phyloP scores from a whole-genome alignment of 2,113 vertebrate genomes.

The Tupaia tana region DNA sequence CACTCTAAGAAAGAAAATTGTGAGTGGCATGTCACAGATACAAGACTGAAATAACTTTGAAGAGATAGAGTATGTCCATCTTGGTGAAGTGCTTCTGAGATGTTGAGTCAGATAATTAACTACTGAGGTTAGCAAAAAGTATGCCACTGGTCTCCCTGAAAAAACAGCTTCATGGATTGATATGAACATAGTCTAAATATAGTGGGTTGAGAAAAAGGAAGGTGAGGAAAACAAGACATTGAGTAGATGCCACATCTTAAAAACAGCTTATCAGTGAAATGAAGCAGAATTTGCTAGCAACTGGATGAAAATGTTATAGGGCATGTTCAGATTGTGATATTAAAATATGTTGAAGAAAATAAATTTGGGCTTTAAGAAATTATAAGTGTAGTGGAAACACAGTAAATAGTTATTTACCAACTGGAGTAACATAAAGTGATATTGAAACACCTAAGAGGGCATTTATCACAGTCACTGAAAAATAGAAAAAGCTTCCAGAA shows the following conservation, averaged over 20 bases:
- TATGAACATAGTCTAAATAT: neutral
- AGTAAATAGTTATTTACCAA: neutral
- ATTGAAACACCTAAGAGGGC: too few species aligned
- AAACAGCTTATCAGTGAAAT: too few species aligned
- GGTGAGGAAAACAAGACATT: neutral
- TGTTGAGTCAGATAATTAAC: neutral
- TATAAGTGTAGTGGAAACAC: neutral
- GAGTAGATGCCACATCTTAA: neutral
- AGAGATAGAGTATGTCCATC: neutral
- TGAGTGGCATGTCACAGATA: neutral
- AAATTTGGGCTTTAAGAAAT: neutral
- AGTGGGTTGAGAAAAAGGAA: neutral
- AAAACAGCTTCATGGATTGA: neutral
- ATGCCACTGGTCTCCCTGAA: neutral
- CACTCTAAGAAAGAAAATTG: neutral
- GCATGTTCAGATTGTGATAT: neutral
- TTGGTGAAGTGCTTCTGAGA: neutral
- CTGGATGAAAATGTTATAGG: neutral
- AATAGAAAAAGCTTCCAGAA: too few species aligned
- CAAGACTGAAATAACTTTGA: neutral
- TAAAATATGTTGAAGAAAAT: neutral
- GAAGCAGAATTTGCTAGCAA: neutral
- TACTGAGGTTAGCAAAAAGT: neutral
- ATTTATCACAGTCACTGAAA: too few species aligned
- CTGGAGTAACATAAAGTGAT: too few species aligned